These are phyloP conservation scores for Falco berigora DNA, from an alignment of 2,797 vertebrate genomes.

Conservation along the genomic window DNA sequence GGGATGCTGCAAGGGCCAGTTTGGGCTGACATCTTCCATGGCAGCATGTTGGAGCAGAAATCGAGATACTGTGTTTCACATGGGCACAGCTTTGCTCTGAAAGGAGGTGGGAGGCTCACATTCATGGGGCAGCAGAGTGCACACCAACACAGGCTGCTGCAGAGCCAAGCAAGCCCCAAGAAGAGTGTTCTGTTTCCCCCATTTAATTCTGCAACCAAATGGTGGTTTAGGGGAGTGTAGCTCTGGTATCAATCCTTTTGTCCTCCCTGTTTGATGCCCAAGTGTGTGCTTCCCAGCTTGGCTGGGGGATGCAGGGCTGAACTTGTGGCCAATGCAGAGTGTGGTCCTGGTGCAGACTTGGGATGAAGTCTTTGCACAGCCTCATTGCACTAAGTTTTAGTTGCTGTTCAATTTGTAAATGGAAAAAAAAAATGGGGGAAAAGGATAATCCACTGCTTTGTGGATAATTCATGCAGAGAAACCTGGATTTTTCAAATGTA, in stretches of 20 bases:
- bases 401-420: neutral
- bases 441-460: neutral
- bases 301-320: neutral
- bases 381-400: neutral
- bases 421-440: neutral
- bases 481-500: neutral
- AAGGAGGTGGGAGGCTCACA: neutral
- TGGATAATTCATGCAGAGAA: neutral
- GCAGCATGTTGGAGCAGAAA: neutral
- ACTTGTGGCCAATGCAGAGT: fast-evolving
- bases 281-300: neutral
- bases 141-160: neutral
- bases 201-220: neutral
- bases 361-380: neutral
- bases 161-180: neutral
- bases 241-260: neutral
- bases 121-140: neutral
- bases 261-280: neutral
- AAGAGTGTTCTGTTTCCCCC: no score
- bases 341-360: neutral
- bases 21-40: neutral
- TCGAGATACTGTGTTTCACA: neutral
- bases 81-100: neutral
- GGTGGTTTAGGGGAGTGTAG: neutral
- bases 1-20: neutral